Evolutionary conservation across 2,888 invertebrate species (phyloP).

Genomic region (Harpalus rubripes): DNA sequence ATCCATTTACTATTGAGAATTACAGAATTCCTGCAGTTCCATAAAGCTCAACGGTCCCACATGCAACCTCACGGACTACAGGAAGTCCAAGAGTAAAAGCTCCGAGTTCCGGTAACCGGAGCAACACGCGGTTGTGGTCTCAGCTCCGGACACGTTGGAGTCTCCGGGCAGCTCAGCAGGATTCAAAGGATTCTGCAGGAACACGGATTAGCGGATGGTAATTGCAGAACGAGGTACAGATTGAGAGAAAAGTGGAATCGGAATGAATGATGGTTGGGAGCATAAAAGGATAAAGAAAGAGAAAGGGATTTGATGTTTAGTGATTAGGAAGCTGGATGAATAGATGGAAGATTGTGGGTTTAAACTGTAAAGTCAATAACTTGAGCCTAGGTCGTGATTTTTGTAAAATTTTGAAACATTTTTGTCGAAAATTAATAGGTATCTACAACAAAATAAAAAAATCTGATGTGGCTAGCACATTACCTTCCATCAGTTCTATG

Average conservation of each 20-base stretch:
- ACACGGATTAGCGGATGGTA: conserved; percentile 26
- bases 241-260: too few species aligned
- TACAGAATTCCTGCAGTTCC: background rate
- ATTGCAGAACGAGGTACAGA: background rate
- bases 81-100: background rate
- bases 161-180: background rate
- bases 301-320: too few species aligned
- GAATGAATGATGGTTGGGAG: background rate
- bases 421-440: too few species aligned
- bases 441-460: too few species aligned
- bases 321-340: too few species aligned
- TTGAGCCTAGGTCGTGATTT: too few species aligned
- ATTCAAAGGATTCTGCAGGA: conserved; percentile 21
- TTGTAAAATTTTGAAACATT: too few species aligned
- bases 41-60: background rate
- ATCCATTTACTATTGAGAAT: background rate
- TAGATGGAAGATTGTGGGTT: too few species aligned
- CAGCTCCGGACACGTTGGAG: background rate
- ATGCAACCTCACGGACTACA: background rate
- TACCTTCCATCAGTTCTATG: too few species aligned
- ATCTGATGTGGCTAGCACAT: too few species aligned
- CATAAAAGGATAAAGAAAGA: background rate
- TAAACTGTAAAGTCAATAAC: too few species aligned
- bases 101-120: background rate
- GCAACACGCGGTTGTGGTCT: background rate